Conservation (phyloP, 2,797 vertebrate genomes). For the Cyprinella venusta region DNA sequence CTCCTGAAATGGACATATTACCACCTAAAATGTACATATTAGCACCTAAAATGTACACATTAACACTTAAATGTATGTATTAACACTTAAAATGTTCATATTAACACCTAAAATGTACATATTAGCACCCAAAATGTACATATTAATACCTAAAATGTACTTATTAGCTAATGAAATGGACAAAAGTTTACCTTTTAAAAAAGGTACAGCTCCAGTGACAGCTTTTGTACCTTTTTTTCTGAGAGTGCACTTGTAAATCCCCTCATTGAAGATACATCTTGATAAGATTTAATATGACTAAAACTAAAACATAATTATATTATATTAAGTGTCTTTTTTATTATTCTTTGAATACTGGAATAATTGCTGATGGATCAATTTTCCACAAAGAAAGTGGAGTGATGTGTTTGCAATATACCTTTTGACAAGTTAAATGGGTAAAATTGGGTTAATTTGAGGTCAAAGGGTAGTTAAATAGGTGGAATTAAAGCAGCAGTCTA, state of each 20-base stretch:
- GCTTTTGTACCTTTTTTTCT: too few relatives aligned
- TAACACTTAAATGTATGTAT: too few relatives aligned
- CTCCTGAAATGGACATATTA: too few relatives aligned
- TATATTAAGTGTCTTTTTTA: neutral
- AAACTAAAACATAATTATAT: neutral
- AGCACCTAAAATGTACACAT: too few relatives aligned
- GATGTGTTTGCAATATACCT: neutral
- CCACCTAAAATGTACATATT: too few relatives aligned
- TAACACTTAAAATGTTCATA: too few relatives aligned
- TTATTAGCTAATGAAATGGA: too few relatives aligned
- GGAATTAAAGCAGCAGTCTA: slow-evolving; percentile 11
- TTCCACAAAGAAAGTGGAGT: neutral
- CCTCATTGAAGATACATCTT: neutral
- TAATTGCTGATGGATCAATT: neutral
- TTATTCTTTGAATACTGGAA: neutral
- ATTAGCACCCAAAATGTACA: too few relatives aligned
- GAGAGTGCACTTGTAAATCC: neutral
- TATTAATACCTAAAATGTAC: too few relatives aligned
- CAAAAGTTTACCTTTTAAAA: too few relatives aligned
- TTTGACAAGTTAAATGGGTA: slow-evolving; percentile 31
- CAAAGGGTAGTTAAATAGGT: neutral
- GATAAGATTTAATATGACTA: neutral
- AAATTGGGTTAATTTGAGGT: neutral
- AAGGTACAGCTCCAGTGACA: too few relatives aligned
- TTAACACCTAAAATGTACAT: too few relatives aligned